phyloP scores from a whole-genome alignment of 2,888 invertebrate species.

The Crepidodera aurea region DNA sequence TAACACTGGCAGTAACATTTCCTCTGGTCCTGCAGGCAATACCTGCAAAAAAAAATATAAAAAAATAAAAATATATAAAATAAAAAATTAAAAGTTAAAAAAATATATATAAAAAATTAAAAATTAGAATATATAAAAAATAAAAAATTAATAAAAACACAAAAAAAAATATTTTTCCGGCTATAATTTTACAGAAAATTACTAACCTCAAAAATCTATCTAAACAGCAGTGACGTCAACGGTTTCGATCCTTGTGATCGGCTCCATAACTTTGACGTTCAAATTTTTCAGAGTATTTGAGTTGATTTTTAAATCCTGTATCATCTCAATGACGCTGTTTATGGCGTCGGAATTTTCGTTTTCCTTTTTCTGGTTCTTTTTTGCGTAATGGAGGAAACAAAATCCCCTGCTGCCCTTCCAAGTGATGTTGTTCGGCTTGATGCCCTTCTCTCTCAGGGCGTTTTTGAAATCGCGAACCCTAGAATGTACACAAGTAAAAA shows the following conservation, averaged over 20 bases:
- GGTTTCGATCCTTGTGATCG: conserved; percentile 64
- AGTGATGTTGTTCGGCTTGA: conserved; percentile 78
- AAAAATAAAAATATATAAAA: conserved; percentile 1
- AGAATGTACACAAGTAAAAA: not conserved
- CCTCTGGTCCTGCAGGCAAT: not conserved
- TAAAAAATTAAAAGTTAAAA: too few species aligned
- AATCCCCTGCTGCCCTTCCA: conserved; percentile 65
- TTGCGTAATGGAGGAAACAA: conserved; percentile 76
- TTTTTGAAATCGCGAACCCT: conserved; percentile 79
- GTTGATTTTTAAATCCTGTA: conserved; percentile 61
- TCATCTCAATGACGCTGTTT: conserved; percentile 63
- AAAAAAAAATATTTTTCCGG: too few species aligned
- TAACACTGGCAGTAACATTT: conserved; percentile 1
- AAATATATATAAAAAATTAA: too few species aligned
- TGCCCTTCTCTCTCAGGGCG: conserved; percentile 75
- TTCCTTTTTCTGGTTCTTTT: conserved; percentile 61
- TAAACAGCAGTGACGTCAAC: conserved; percentile 64
- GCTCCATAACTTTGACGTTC: conserved; percentile 63
- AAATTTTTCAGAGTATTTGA: conserved; percentile 55
- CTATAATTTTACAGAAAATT: too few species aligned
- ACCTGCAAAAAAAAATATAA: too few species aligned
- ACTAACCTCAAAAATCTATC: conserved; percentile 8
- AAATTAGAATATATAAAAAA: too few species aligned
- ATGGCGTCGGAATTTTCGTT: conserved; percentile 56
- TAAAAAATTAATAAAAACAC: too few species aligned